Evolutionary conservation across 2,113 vertebrate species (phyloP).

Genomic region (Zeus faber): DNA sequence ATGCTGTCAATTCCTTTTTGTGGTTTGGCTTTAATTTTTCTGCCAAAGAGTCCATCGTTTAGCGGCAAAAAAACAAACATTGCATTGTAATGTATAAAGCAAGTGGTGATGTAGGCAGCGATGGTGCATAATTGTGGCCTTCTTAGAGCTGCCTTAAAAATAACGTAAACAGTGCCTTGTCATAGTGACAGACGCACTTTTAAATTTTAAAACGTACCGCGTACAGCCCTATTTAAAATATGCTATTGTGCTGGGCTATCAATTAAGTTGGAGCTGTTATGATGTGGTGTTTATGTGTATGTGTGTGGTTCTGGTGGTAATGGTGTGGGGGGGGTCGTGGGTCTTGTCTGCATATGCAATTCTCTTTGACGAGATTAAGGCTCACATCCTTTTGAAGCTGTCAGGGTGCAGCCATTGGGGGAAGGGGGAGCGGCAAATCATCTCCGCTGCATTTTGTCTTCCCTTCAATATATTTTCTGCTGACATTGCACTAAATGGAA

Average conservation of each 20-base stretch:
- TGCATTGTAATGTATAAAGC: no score
- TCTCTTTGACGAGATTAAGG: slow-evolving; percentile 57
- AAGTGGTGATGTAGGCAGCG: no score
- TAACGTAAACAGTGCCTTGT: not conserved
- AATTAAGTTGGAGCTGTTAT: slow-evolving; percentile 23
- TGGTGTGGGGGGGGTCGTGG: slow-evolving; percentile 2
- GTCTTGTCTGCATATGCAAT: slow-evolving; percentile 39
- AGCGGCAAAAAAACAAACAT: no score
- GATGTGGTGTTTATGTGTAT: not conserved
- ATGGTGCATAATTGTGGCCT: no score
- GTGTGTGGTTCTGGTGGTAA: not conserved
- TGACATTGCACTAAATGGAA: slow-evolving; percentile 41
- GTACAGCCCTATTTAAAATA: not conserved
- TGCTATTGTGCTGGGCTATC: not conserved
- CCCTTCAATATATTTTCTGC: slow-evolving; percentile 23
- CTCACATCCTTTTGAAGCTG: slow-evolving; percentile 42
- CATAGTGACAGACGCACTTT: not conserved
- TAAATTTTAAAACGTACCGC: not conserved
- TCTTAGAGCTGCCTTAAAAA: no score
- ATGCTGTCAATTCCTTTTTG: no score
- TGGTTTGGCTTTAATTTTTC: no score
- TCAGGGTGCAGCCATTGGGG: slow-evolving; percentile 16
- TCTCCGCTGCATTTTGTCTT: slow-evolving; percentile 12
- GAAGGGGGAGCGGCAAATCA: slow-evolving; percentile 20
- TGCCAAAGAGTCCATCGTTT: no score